phyloP scores from a whole-genome alignment of 2,113 vertebrate species.

The Numenius arquata region DNA sequence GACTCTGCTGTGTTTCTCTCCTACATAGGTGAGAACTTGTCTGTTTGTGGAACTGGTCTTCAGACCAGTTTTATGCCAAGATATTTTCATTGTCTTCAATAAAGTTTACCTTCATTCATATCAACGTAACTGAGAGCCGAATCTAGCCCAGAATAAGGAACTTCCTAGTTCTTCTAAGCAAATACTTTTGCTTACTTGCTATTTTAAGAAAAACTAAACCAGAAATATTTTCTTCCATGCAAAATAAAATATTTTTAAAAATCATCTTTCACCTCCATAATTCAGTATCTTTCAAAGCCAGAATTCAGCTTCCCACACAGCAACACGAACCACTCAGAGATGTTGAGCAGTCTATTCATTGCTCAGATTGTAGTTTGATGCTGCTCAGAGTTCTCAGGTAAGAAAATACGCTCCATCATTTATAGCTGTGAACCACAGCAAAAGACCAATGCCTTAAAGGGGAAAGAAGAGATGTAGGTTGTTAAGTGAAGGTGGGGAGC shows the following conservation, averaged over 20 bases:
- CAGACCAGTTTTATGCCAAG: not conserved
- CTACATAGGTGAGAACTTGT: not conserved
- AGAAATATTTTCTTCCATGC: not conserved
- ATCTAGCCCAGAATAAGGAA: not conserved
- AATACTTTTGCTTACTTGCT: not conserved
- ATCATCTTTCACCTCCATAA: not conserved
- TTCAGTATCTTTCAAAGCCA: not conserved
- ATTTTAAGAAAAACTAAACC: not conserved
- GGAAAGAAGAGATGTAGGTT: conserved; percentile 30
- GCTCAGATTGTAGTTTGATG: conserved; percentile 20
- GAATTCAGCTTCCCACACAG: not conserved
- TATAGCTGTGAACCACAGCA: not conserved
- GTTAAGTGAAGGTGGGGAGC: conserved; percentile 63
- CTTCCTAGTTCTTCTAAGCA: not conserved
- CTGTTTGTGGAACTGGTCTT: not conserved
- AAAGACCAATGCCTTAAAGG: conserved; percentile 2
- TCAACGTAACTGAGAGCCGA: not conserved
- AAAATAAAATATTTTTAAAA: not conserved
- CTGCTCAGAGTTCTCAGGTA: conserved; percentile 14
- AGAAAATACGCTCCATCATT: not conserved
- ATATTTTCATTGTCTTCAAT: not conserved
- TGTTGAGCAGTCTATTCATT: not conserved
- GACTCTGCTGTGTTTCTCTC: not conserved
- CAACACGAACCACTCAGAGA: not conserved
- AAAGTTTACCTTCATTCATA: not conserved